Base-by-base conservation (phyloP, 2,888 invertebrate genomes). In the Diplolepis rosae region DNA sequence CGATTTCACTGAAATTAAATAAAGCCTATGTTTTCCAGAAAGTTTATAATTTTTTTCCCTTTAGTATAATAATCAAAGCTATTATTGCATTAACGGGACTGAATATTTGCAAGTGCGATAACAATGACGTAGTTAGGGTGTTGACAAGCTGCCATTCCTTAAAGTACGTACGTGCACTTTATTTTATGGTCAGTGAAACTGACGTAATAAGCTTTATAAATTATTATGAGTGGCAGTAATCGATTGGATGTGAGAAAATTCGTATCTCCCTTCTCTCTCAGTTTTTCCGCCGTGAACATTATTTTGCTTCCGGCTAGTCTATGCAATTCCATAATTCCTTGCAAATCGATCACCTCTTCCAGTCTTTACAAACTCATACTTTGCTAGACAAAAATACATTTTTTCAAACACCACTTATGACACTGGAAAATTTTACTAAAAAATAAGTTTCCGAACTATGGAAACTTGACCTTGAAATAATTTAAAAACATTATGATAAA, bases 261-360 rank as follows among this genome's bases (percentile, higher is more conserved):
- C 42, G 5, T 42, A 13, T 56, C 22, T 35, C 18, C 32, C 56
- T 32, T 35, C 35, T 13, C 24, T 35, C 13, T 15, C 15, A 2
- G 32, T 56, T 56, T 56, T 35, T 35, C 32, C 56, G 56, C 18
- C 35, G 35, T 35, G 22, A 35, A 22, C 35, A 56, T 56, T 56
- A 22, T 35, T 56, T 56, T 35, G 13, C 35, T 35, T 56, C 56
- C 56, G 56, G 24, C 32, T 30, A 56, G 35, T n/a, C 32, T 35
- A 22, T 56, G 35, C 35, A 35, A 56, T 56, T 22, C 35, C 56
- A 56, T 22, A 56, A 56, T 32, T 56, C 56, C 56, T 56, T 35
- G 56, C 35, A 13, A 35, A 56, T 56, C 56, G 56, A 56, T 56
- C 13, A 11, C 32, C 18, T 18, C 32, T 30, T 54, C 15, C 35